Percentiles rank a stretch among this genome's conserved stretches.
phyloP scores from a whole-genome alignment of 2,113 vertebrate genomes.

The Myotis brandtii region DNA sequence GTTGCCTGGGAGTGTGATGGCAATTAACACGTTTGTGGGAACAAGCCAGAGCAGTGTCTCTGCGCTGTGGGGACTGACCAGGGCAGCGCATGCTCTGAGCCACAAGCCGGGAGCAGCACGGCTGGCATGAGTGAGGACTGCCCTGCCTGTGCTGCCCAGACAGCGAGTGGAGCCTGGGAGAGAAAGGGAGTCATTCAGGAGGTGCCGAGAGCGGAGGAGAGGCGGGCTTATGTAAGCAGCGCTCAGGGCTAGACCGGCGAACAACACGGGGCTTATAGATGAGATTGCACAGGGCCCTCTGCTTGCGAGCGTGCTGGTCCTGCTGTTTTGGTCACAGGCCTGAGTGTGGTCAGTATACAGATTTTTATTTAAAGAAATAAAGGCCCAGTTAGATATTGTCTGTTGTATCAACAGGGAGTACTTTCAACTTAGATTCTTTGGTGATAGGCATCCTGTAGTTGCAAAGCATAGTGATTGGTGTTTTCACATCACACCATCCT shows the following conservation, averaged over 20 bases:
- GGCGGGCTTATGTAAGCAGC: background rate
- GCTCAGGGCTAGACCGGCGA: background rate
- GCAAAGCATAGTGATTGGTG: background rate
- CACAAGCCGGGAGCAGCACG: background rate
- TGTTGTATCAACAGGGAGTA: background rate
- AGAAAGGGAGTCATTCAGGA: background rate
- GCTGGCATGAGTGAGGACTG: background rate
- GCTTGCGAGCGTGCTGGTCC: background rate
- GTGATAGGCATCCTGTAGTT: background rate
- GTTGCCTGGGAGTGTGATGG: conserved; percentile 18
- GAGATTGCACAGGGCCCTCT: background rate
- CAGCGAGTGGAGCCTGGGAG: conserved; percentile 25
- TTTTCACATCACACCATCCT: background rate
- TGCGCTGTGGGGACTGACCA: conserved; percentile 54
- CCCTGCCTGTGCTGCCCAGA: background rate
- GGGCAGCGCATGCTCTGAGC: conserved; percentile 40
- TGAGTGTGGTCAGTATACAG: background rate
- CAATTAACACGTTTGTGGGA: conserved; percentile 66
- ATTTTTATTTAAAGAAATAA: background rate
- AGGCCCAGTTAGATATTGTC: background rate
- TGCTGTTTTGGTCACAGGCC: background rate
- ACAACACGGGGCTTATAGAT: background rate
- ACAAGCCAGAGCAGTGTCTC: conserved; percentile 31
- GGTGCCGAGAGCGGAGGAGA: background rate
- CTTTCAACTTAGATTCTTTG: background rate